These are phyloP conservation scores for Torymus texanus DNA, from an alignment of 2,888 invertebrate genomes.

Conservation along the genomic window DNA sequence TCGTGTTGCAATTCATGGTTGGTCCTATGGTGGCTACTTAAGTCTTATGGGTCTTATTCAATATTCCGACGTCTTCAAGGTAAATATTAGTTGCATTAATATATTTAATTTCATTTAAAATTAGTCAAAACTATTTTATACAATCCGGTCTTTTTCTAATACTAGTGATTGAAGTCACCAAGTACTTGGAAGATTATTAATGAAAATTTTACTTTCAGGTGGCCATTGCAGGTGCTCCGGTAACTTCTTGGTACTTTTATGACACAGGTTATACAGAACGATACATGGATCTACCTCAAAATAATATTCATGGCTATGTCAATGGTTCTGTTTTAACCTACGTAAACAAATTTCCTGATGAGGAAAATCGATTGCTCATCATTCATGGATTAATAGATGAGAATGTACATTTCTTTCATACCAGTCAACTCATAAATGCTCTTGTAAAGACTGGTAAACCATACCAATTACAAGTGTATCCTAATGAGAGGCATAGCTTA, in stretches of 20 bases:
- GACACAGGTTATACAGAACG: constrained; percentile 99
- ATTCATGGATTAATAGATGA: constrained; percentile 99
- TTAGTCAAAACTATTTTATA: too few species aligned
- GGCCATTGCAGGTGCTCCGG: constrained; percentile 97
- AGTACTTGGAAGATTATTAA: neutral
- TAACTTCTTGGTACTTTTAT: constrained; percentile 97
- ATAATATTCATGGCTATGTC: constrained; percentile 87
- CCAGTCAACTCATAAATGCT: constrained; percentile 91
- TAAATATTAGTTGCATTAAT: constrained; percentile 67
- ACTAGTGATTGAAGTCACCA: too few species aligned
- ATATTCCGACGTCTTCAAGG: constrained; percentile 94
- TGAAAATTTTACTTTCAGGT: constrained; percentile 72
- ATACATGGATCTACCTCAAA: constrained; percentile 92
- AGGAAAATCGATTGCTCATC: constrained; percentile 92
- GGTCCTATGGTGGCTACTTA: constrained; percentile 99
- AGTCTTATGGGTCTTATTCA: constrained; percentile 96
- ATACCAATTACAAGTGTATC: constrained; percentile 95
- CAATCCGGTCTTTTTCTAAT: too few species aligned
- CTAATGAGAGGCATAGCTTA: constrained; percentile 96
- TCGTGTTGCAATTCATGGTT: constrained; percentile 96
- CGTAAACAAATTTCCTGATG: constrained; percentile 92
- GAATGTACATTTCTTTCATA: constrained; percentile 99
- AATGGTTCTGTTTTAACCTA: constrained; percentile 90
- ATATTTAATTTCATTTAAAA: neutral
- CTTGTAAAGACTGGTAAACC: constrained; percentile 97